Evolutionary conservation across 2,797 vertebrate genomes (phyloP).

Genomic region (Echeneis naucrates): DNA sequence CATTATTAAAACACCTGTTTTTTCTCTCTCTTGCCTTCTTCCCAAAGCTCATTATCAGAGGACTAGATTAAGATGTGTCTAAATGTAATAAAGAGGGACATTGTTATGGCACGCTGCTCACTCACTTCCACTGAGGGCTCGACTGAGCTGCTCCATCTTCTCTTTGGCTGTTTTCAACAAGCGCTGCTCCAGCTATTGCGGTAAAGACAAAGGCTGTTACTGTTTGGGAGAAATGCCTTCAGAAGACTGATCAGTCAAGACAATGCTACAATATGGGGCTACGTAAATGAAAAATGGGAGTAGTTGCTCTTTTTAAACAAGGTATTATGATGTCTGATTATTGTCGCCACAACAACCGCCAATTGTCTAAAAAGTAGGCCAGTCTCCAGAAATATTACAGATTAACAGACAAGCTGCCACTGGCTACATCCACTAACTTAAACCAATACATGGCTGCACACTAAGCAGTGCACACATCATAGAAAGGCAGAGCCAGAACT

Average conservation of each 20-base stretch:
- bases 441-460: conserved; percentile 1
- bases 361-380: not conserved
- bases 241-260: conserved; percentile 28
- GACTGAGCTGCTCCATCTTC: conserved; percentile 99
- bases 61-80: conserved; percentile 45
- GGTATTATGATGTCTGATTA: not conserved
- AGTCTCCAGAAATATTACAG: not conserved
- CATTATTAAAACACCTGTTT: conserved; percentile 35
- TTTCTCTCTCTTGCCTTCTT: conserved; percentile 18
- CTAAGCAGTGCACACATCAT: conserved; percentile 40
- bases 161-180: conserved; percentile 99
- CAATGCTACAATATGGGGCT: conserved; percentile 9
- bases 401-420: conserved; percentile 8
- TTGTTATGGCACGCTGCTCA: conserved; percentile 47
- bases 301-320: conserved; percentile 19
- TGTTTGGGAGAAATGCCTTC: conserved; percentile 33
- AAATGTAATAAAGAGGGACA: conserved; percentile 51
- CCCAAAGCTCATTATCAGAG: conserved; percentile 34
- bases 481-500: conserved; percentile 23
- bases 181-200: conserved; percentile 93
- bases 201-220: conserved; percentile 60
- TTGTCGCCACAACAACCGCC: not conserved
- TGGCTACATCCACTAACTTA: not conserved
- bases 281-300: conserved; percentile 15
- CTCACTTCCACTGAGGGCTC: conserved; percentile 96